Conservation (phyloP, 2,797 vertebrate genomes). For the Galaxias olidus region DNA sequence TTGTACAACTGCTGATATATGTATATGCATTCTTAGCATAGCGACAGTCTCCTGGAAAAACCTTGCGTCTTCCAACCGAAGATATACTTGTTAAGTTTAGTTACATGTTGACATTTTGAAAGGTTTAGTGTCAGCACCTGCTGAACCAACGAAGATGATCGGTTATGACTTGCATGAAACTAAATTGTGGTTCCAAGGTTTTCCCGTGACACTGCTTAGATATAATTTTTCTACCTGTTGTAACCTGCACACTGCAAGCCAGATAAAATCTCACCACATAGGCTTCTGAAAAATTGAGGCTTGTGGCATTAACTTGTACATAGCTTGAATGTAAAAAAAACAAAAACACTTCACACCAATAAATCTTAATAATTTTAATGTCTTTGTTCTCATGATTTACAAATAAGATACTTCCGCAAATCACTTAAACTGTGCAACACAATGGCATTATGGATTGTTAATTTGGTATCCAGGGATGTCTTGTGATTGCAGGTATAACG, state of each 20-base stretch:
- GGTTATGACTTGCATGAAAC: too few species aligned
- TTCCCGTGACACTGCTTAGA: too few species aligned
- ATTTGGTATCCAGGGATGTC: conserved; percentile 22
- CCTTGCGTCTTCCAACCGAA: too few species aligned
- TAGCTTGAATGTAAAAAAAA: conserved; percentile 77
- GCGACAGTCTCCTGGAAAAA: not conserved
- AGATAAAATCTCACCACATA: conserved; percentile 11
- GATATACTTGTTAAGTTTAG: too few species aligned
- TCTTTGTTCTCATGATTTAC: conserved; percentile 76
- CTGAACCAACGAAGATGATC: too few species aligned
- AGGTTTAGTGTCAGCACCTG: too few species aligned
- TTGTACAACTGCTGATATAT: conserved; percentile 16
- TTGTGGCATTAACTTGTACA: conserved; percentile 73
- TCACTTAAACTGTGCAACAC: conserved; percentile 76
- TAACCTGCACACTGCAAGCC: conserved; percentile 32
- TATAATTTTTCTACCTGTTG: conserved; percentile 39
- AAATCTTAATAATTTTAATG: conserved; percentile 72
- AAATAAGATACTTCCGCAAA: conserved; percentile 76
- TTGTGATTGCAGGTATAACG: conserved; percentile 49
- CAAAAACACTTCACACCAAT: conserved; percentile 48
- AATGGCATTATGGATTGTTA: conserved; percentile 71
- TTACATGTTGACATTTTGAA: too few species aligned
- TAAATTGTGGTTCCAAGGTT: too few species aligned
- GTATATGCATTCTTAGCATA: conserved; percentile 29
- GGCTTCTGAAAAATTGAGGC: conserved; percentile 5